Evolutionary conservation across 2,797 vertebrate species (phyloP).

Genomic region (Pachyuromys duprasi): DNA sequence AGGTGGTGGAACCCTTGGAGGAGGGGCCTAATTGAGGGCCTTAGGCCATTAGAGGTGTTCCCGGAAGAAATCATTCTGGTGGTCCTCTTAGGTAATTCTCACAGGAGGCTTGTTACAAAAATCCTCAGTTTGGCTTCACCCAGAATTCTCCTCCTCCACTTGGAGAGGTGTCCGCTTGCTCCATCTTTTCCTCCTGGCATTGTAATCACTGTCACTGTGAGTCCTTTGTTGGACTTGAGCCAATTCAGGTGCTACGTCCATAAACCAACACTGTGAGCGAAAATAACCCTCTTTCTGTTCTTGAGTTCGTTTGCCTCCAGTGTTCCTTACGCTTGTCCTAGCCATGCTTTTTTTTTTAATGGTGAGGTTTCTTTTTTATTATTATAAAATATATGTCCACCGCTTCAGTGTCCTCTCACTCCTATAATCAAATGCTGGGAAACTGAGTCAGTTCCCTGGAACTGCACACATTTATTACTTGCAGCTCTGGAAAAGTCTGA

Average conservation of each 20-base stretch:
- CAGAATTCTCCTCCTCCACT: background rate
- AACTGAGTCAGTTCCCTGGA: background rate
- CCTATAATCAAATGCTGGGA: background rate
- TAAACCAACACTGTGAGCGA: background rate
- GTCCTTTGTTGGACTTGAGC: background rate
- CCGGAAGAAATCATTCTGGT: background rate
- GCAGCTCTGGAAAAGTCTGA: background rate
- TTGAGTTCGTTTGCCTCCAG: background rate
- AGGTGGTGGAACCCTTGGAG: background rate
- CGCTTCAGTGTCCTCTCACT: background rate
- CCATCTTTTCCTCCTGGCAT: background rate
- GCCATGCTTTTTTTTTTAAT: background rate
- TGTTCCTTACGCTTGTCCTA: background rate
- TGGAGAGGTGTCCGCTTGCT: background rate
- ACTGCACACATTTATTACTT: background rate
- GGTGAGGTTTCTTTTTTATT: background rate
- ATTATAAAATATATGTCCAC: background rate
- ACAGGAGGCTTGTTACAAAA: background rate
- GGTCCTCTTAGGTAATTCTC: background rate
- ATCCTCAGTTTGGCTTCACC: background rate
- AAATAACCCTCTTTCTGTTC: background rate
- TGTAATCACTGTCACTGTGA: background rate
- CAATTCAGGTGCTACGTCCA: background rate
- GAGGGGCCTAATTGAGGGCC: background rate
- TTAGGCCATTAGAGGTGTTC: too few species aligned